Evolutionary conservation across 2,113 vertebrate genomes (phyloP).

Genomic region (Mobula birostris): DNA sequence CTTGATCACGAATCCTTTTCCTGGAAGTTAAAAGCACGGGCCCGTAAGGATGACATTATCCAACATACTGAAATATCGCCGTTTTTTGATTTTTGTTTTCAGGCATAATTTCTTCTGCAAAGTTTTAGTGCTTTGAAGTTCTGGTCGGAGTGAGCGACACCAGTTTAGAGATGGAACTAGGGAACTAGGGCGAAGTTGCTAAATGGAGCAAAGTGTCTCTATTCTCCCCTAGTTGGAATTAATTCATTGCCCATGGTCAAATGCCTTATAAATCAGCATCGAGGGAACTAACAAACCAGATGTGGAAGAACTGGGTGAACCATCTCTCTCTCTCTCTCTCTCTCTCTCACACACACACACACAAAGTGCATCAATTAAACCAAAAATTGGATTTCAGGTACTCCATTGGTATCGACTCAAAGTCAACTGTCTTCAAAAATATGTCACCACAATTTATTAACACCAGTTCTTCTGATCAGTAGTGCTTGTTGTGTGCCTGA

Average conservation of each 20-base stretch:
- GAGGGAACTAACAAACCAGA: neutral
- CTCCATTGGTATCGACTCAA: neutral
- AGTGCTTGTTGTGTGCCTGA: neutral
- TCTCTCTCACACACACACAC: neutral
- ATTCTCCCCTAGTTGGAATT: neutral
- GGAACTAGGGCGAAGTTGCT: neutral
- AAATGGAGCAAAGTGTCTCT: neutral
- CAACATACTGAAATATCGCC: neutral
- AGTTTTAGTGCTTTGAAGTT: neutral
- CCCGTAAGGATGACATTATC: neutral
- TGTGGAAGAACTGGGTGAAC: neutral
- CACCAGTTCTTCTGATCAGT: too few species aligned
- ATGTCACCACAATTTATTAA: neutral
- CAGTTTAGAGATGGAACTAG: neutral
- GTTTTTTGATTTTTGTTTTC: too few species aligned
- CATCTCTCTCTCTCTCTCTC: too few species aligned
- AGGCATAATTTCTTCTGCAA: neutral
- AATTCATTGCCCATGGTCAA: neutral
- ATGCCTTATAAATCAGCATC: neutral
- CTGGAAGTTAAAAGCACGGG: neutral
- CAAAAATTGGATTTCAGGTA: neutral
- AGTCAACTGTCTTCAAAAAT: neutral
- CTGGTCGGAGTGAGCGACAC: neutral
- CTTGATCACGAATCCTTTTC: neutral
- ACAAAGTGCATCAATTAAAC: neutral